Base-by-base conservation (phyloP, 2,113 vertebrate genomes). In the Cinclus cinclus region DNA sequence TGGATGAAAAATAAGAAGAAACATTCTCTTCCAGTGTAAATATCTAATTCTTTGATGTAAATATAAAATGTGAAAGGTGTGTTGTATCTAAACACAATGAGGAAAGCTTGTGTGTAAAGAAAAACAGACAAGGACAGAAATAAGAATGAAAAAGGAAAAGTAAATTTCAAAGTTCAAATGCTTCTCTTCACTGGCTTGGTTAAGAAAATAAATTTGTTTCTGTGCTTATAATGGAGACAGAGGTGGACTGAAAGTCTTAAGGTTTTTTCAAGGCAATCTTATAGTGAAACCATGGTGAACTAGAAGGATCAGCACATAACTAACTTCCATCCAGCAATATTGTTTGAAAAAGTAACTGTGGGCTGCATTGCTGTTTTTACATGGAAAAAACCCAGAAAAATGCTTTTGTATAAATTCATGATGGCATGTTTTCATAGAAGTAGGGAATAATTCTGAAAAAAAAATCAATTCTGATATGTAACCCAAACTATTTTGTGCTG, bases 371-470 rank as follows among this genome's bases (percentile, higher is more conserved):
- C 2, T 46, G 2, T 2, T 76, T 68, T 80, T 30, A 11, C 12
- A 27, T 33, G 15, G 20, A 71, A 50, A 74, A 71, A 0, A 0
- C 9, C 7, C 11, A 52, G 3, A 13, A 64, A 18, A 37, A 37
- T n/a, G 21, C 3, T 70, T 81, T 41, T 4, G 0, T 30, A 33
- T 22, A 15, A 62, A 6, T 82, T 74, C 7, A 17, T n/a, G 9
- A 39, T n/a, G 31, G 7, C 9, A 64, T 1, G 9, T 6, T 76
- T 75, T 39, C 58, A 58, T 20, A 62, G 15, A 62, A 52, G 9
- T 35, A 56, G 13, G 58, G 11, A 11, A 70, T 8, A 83, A 70
- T 67, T 75, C 28, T 70, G 20, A 13, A 39, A 81, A 80, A 80
- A 67, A n/a, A 15, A 58, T 9, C 63, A 15, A 10, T 68, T 83